Evolutionary conservation across 1,140 invertebrate species (phyloP).

Genomic region (Eulimnadia texana): DNA sequence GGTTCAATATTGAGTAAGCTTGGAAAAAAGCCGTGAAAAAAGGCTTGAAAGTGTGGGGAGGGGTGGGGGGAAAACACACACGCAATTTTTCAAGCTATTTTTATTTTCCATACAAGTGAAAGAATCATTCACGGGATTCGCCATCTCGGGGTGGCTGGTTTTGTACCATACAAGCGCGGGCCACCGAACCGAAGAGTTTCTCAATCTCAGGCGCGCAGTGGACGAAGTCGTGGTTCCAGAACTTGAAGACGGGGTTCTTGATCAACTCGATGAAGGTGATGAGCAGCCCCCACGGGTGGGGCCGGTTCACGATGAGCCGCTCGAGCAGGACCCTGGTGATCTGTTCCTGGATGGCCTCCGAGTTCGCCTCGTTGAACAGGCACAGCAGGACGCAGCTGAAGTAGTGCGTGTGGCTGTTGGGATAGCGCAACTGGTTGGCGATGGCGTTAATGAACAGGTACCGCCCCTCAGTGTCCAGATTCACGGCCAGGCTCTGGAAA

Average conservation of each 20-base stretch:
- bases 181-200: conserved; percentile 89
- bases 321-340: conserved; percentile 84
- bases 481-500: conserved; percentile 95
- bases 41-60: no score
- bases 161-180: conserved; percentile 80
- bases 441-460: conserved; percentile 97
- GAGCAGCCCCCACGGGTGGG: conserved; percentile 96
- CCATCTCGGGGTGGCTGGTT: conserved; percentile 40
- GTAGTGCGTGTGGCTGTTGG: conserved; percentile 98
- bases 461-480: conserved; percentile 84
- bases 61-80: no score
- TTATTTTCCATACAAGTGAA: no score
- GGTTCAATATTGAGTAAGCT: no score
- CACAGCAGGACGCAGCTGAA: conserved; percentile 95
- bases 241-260: conserved; percentile 97
- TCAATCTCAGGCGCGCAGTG: conserved; percentile 97
- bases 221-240: conserved; percentile 98
- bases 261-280: conserved; percentile 99
- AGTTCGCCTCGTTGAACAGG: conserved; percentile 94
- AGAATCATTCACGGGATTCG: conserved; percentile 11
- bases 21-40: no score
- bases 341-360: conserved; percentile 83
- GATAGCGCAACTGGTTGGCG: conserved; percentile 94
- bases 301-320: conserved; percentile 90
- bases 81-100: no score